Evolutionary conservation across 2,888 invertebrate species (phyloP), one percentile per base, ranked within the genome.

Genomic region (Plutella xylostella): DNA sequence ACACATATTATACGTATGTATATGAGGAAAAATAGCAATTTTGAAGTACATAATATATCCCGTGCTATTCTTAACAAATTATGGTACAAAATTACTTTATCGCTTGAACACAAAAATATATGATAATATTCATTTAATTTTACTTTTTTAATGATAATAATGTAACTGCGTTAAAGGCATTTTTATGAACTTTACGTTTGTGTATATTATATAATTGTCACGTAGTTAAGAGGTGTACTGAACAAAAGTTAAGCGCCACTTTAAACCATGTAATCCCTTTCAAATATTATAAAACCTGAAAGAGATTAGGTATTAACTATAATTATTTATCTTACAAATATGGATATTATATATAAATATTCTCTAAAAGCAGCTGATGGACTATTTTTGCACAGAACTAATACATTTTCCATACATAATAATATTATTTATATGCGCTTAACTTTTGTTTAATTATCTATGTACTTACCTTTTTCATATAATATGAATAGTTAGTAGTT

Each of bases 31-130:
- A 31, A 42, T 42, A 42, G 42, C 42, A 30, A 39, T 15, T 42
- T 42, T 19, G 30, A 31, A 42, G 31, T 19, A n/a, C 7, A 21
- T 15, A 9, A 34, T 15, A 9, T 40, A 40, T n/a, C 21, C 22
- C 11, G 35, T 3, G 35, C 21, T 39, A 25, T 30, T 20, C 31
- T 33, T 33, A 42, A 42, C 33, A 33, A 42, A 33, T 33, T 21
- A 34, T 34, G 33, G 73, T 78, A 75, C 64, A 75, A 75, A 73
- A 73, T 73, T 71, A 70, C 65, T 58, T 57, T 41, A 7, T 30
- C 42, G 31, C 42, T 17, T 14, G 42, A 42, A 42, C 42, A 42
- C 31, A 42, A 42, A 42, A 42, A 42, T 34, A 34, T 42, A 42
- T 34, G 34, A 21, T 33, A 14, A 34, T 33, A 34, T 15, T 21